Percentiles rank a stretch among this genome's conserved stretches.
phyloP scores from a whole-genome alignment of 2,888 invertebrate species.

The Sinodicranocentrus sp. region DNA sequence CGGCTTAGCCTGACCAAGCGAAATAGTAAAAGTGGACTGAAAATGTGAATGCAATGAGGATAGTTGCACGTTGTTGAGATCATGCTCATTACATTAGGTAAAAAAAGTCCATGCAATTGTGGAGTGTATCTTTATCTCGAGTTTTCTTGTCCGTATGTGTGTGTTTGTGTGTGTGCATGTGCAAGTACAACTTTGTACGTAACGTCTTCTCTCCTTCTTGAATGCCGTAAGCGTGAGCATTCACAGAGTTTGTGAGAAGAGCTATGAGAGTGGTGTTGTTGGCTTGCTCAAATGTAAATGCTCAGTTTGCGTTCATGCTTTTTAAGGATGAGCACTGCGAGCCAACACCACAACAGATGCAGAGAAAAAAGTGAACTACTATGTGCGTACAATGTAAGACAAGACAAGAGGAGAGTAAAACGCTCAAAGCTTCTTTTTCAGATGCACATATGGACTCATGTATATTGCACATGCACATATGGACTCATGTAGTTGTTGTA shows the following conservation, averaged over 20 bases:
- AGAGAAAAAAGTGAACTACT: background rate
- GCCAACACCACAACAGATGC: constrained; percentile 58
- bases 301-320: constrained; percentile 8
- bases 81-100: background rate
- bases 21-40: background rate
- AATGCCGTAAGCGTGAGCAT: constrained; percentile 6
- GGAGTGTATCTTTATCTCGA: too few species aligned
- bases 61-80: background rate
- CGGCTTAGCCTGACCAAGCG: background rate
- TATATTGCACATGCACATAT: too few species aligned
- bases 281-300: constrained; percentile 17
- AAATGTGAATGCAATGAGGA: constrained; percentile 8
- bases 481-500: too few species aligned
- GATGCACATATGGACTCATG: too few species aligned
- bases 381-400: constrained; percentile 26
- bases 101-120: constrained; percentile 27
- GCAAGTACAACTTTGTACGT: background rate
- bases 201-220: background rate
- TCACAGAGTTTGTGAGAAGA: too few species aligned
- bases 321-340: constrained; percentile 64
- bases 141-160: background rate
- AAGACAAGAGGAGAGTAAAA: background rate
- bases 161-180: background rate
- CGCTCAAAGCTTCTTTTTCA: background rate
- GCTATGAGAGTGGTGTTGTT: constrained; percentile 10